Conservation (phyloP, 1,140 invertebrate genomes). For the Popillia japonica region DNA sequence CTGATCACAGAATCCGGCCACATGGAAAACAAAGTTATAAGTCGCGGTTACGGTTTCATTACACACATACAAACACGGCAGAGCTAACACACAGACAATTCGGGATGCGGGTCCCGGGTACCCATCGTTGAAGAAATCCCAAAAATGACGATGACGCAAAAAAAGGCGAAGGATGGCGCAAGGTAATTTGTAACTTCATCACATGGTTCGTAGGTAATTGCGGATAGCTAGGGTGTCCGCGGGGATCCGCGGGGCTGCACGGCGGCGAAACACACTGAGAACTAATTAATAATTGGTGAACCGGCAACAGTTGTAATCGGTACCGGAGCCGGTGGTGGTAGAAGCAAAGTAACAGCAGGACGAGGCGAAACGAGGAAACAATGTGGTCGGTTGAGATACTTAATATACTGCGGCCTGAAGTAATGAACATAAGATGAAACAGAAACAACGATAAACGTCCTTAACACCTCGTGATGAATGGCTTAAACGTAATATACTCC, state of each 20-base stretch:
- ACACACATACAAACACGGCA: slow-evolving; percentile 42
- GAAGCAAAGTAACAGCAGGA: slow-evolving; percentile 34
- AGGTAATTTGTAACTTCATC: slow-evolving; percentile 37
- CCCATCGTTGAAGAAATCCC: not conserved
- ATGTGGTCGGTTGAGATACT: slow-evolving; percentile 53
- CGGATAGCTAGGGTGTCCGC: slow-evolving; percentile 7
- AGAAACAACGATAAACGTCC: slow-evolving; percentile 57
- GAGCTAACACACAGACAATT: not conserved
- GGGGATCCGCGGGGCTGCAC: not conserved
- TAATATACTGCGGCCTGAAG: slow-evolving; percentile 53
- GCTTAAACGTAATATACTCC: slow-evolving; percentile 55
- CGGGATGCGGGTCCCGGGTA: not conserved
- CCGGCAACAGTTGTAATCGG: slow-evolving; percentile 41
- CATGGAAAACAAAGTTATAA: slow-evolving; percentile 62
- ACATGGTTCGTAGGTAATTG: slow-evolving; percentile 37
- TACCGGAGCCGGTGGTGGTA: slow-evolving; percentile 29
- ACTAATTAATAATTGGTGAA: slow-evolving; percentile 45
- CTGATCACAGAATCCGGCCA: slow-evolving; percentile 59
- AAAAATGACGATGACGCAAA: slow-evolving; percentile 24
- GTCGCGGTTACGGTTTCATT: slow-evolving; percentile 60
- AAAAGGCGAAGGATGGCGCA: slow-evolving; percentile 13
- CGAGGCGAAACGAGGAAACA: slow-evolving; percentile 47
- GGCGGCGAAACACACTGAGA: slow-evolving; percentile 8
- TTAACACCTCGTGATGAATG: slow-evolving; percentile 57
- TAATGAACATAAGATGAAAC: slow-evolving; percentile 57